Conservation (phyloP, 2,888 invertebrate genomes). For the Andrena marginata region DNA sequence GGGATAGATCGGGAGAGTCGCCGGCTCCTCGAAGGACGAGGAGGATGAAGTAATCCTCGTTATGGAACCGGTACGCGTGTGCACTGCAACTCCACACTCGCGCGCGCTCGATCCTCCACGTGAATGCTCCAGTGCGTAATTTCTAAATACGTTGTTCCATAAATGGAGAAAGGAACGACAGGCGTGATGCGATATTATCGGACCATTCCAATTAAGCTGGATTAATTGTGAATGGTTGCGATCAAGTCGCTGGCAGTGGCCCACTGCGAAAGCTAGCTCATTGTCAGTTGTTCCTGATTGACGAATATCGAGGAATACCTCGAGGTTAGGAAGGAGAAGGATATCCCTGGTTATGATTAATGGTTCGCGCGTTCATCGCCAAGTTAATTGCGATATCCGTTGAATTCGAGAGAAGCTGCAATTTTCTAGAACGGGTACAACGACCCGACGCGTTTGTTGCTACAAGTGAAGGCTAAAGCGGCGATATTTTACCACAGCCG, state of each 20-base stretch:
- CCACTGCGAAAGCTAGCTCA: slow-evolving; percentile 4
- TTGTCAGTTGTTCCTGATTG: too few species aligned
- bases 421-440: slow-evolving; percentile 40
- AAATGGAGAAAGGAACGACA: slow-evolving; percentile 58
- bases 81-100: slow-evolving; percentile 62
- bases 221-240: slow-evolving; percentile 45
- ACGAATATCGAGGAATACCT: too few species aligned
- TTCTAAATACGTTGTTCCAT: slow-evolving; percentile 69
- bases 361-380: not conserved
- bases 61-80: slow-evolving; percentile 75
- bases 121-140: slow-evolving; percentile 68
- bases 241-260: slow-evolving; percentile 16
- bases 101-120: slow-evolving; percentile 58
- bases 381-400: slow-evolving; percentile 8
- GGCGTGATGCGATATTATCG: slow-evolving; percentile 52
- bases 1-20: slow-evolving; percentile 50
- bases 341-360: not conserved
- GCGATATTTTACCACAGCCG: slow-evolving; percentile 54
- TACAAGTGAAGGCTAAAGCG: slow-evolving; percentile 29
- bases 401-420: not conserved
- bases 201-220: slow-evolving; percentile 52
- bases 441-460: slow-evolving; percentile 55
- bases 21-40: slow-evolving; percentile 71
- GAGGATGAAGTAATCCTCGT: slow-evolving; percentile 78
- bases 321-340: too few species aligned